Evolutionary conservation across 2,888 invertebrate genomes (phyloP).

Genomic region (Pemphredon lugubris): DNA sequence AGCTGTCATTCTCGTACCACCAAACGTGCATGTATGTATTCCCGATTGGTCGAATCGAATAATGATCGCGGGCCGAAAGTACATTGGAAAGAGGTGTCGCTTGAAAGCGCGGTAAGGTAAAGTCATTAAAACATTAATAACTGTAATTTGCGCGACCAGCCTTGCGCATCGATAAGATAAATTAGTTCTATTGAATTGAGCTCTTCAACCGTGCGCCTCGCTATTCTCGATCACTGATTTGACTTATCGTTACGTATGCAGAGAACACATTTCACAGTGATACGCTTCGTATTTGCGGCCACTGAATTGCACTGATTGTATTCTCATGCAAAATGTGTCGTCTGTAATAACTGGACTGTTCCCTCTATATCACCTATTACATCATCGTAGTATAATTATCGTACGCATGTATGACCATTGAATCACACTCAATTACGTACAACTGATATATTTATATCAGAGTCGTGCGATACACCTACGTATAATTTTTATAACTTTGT

Average conservation of each 20-base stretch:
- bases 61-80: not conserved
- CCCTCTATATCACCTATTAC: slow-evolving; percentile 53
- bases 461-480: too few species aligned
- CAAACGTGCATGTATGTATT: too few species aligned
- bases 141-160: slow-evolving; percentile 46
- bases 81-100: slow-evolving; percentile 4
- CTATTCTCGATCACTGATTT: slow-evolving; percentile 64
- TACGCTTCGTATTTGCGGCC: slow-evolving; percentile 61
- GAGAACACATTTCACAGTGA: slow-evolving; percentile 64
- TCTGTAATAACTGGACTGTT: slow-evolving; percentile 53
- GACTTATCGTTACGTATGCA: slow-evolving; percentile 65
- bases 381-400: slow-evolving; percentile 58
- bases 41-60: slow-evolving; percentile 10
- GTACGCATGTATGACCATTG: too few species aligned
- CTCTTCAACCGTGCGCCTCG: slow-evolving; percentile 48
- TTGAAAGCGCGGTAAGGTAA: not conserved
- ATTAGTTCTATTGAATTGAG: slow-evolving; percentile 64
- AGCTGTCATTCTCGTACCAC: too few species aligned
- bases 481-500: too few species aligned
- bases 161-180: slow-evolving; percentile 51
- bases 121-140: slow-evolving; percentile 36
- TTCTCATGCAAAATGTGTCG: slow-evolving; percentile 76
- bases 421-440: too few species aligned
- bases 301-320: slow-evolving; percentile 77
- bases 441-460: too few species aligned